Evolutionary conservation across 2,888 invertebrate genomes (phyloP), one percentile per base, ranked within the genome.

Genomic region (Schizotus pectinicornis): DNA sequence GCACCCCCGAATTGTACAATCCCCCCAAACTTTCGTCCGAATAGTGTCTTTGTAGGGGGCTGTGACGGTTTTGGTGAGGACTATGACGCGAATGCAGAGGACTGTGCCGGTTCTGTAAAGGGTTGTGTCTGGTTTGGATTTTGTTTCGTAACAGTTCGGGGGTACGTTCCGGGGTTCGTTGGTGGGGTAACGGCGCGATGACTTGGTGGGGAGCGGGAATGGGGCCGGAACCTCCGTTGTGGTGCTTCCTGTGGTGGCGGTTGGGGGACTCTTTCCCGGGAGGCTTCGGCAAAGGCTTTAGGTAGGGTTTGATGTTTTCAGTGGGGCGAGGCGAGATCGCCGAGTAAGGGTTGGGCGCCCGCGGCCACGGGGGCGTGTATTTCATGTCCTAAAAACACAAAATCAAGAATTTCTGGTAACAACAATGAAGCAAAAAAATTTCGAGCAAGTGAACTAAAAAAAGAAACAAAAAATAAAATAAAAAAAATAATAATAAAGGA

Each of bases 11-110:
- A 36, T 71, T 69, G 53, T 77, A 79, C 32, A 78, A 62, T 2
- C 79, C 78, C 12, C 87, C 82, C 7, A 88, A 74, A 67, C 87
- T 88, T 70, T 88, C 88, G 63, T 88, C 88, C 0, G 88, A 88
- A 50, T 88, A 84, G 53, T 88, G 88, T 38, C 88, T 79, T 30
- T 87, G 86, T 33, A 88, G 73, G 38, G 85, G 80, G 67, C 78
- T 78, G 52, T 77, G 77, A 11, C 78, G 69, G 52, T 76, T 73
- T 59, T 75, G 77, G 57, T 76, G 77, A 12, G 76, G 77, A 62
- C 77, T 77, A 42, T 66, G 70, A 47, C 76, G 67, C 22, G 68
- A 69, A 56, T 77, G 75, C 31, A 75, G 59, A 5, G 77, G 77
- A 65, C 76, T 76, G 51, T 72, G 68, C 11, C 74, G 61, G 50